Percentiles rank a stretch among this genome's conserved stretches.
Evolutionary conservation across 2,797 vertebrate genomes (phyloP).

Genomic region (Parauchenoglanis punctatus): DNA sequence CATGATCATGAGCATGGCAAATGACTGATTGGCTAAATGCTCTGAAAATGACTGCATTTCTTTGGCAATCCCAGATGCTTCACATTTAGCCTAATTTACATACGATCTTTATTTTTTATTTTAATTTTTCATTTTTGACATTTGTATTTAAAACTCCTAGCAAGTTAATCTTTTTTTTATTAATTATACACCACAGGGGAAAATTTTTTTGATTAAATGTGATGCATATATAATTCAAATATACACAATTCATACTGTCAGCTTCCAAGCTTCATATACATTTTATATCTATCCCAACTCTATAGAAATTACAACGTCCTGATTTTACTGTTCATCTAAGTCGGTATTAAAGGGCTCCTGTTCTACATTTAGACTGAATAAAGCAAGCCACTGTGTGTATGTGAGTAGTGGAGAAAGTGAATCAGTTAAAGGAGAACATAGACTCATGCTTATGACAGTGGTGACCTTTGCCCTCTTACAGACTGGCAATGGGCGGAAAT

Average conservation of each 20-base stretch:
- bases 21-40: neutral
- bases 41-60: neutral
- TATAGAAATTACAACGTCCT: neutral
- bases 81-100: neutral
- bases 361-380: neutral
- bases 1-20: neutral
- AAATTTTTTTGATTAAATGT: no score
- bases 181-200: neutral
- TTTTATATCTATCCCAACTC: neutral
- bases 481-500: constrained; percentile 66
- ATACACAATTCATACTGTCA: neutral
- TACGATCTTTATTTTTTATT: neutral
- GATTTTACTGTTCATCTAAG: neutral
- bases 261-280: neutral
- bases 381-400: neutral
- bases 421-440: constrained; percentile 46
- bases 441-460: constrained; percentile 60
- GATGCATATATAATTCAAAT: neutral
- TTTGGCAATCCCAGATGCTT: neutral
- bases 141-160: neutral
- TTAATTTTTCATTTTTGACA: no score
- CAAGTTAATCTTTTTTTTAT: neutral
- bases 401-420: constrained; percentile 21
- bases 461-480: constrained; percentile 63
- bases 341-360: neutral